Conservation (phyloP, 2,888 invertebrate genomes). For the Molanna angustata region DNA sequence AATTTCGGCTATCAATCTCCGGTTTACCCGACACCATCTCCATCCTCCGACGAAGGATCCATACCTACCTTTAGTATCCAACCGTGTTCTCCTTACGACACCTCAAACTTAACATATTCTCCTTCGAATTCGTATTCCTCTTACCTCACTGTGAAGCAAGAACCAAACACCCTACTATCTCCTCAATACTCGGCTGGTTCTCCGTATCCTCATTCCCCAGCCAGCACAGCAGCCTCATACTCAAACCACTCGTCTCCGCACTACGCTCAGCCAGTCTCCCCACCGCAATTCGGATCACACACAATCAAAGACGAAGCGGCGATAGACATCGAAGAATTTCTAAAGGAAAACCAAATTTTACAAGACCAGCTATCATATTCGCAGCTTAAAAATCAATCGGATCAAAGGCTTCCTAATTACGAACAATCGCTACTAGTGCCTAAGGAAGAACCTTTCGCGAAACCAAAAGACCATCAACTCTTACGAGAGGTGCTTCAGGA, state of each 20-base stretch:
- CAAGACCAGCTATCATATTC: constrained; percentile 41
- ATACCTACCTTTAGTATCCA: constrained; percentile 58
- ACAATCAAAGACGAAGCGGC: constrained; percentile 57
- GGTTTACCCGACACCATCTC: constrained; percentile 51
- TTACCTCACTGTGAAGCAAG: constrained; percentile 48
- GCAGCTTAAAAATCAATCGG: constrained; percentile 40
- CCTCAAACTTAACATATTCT: constrained; percentile 42
- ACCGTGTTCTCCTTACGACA: constrained; percentile 56
- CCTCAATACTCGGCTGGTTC: constrained; percentile 45
- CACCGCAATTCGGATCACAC: constrained; percentile 36
- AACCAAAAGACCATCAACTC: constrained; percentile 68
- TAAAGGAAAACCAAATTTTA: constrained; percentile 56
- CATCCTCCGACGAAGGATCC: constrained; percentile 55
- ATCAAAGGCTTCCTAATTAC: constrained; percentile 39
- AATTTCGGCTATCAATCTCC: constrained; percentile 47
- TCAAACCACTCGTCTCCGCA: constrained; percentile 56
- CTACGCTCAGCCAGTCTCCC: constrained; percentile 36
- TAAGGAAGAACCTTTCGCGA: constrained; percentile 55
- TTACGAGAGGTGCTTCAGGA: constrained; percentile 79
- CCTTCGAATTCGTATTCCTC: constrained; percentile 36
- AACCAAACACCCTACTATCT: constrained; percentile 52
- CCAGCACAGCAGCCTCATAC: constrained; percentile 56
- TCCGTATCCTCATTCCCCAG: constrained; percentile 57
- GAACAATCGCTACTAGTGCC: constrained; percentile 40
- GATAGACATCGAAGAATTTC: constrained; percentile 59